Conservation (phyloP, 2,888 invertebrate genomes). For the Lathronympha strigana region DNA sequence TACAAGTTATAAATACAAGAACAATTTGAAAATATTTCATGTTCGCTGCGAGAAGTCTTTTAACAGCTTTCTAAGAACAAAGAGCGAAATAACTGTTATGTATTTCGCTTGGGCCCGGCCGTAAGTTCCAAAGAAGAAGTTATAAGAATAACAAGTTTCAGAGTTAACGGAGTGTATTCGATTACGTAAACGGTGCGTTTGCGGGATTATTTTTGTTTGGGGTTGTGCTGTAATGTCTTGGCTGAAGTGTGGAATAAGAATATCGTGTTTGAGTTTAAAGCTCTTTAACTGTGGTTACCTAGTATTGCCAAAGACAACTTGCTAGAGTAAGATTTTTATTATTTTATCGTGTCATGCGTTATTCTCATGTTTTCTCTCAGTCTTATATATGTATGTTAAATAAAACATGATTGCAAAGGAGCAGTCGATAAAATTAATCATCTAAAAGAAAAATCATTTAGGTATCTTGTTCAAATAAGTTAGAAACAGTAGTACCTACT, state of each 20-base stretch:
- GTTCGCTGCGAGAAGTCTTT: conserved; percentile 23
- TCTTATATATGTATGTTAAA: no score
- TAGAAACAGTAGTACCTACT: no score
- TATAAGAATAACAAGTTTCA: conserved; percentile 35
- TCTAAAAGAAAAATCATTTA: no score
- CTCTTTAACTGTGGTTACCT: no score
- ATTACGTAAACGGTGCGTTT: conserved; percentile 24
- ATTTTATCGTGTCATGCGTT: no score
- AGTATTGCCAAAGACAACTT: no score
- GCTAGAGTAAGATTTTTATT: no score
- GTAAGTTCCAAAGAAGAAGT: conserved; percentile 32
- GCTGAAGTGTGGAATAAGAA: background rate
- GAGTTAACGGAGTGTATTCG: conserved; percentile 37
- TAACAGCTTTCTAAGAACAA: conserved; percentile 36
- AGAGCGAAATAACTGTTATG: conserved; percentile 37
- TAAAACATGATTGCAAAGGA: no score
- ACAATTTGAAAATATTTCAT: conserved; percentile 30
- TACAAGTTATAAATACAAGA: conserved; percentile 1
- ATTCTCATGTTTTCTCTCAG: no score
- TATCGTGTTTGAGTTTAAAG: no score
- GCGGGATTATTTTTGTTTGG: conserved; percentile 19
- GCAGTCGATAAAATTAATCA: no score
- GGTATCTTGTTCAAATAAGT: no score
- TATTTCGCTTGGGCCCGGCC: conserved; percentile 20
- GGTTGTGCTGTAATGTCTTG: conserved; percentile 4